phyloP scores from a whole-genome alignment of 2,888 invertebrate species.

The Dolichomitus sp. region DNA sequence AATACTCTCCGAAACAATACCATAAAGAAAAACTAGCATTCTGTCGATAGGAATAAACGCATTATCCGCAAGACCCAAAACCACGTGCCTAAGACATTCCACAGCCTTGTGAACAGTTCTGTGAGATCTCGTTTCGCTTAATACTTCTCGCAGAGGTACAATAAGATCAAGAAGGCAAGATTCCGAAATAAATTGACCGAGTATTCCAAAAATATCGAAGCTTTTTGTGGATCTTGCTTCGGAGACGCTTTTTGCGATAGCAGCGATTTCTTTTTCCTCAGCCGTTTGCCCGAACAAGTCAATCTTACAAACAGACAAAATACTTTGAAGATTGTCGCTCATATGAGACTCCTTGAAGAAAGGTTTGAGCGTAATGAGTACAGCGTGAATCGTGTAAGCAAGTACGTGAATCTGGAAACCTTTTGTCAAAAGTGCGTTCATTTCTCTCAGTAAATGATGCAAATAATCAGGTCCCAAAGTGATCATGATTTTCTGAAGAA shows the following conservation, averaged over 20 bases:
- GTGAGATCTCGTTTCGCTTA: slow-evolving; percentile 92
- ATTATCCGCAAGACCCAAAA: slow-evolving; percentile 94
- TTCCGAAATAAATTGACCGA: slow-evolving; percentile 93
- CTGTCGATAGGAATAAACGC: slow-evolving; percentile 91
- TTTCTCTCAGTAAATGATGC: slow-evolving; percentile 92
- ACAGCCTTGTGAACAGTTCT: slow-evolving; percentile 93
- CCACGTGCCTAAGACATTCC: slow-evolving; percentile 93
- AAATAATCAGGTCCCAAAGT: slow-evolving; percentile 95
- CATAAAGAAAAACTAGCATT: slow-evolving; percentile 93
- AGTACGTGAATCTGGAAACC: slow-evolving; percentile 98
- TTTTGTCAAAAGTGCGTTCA: slow-evolving; percentile 92
- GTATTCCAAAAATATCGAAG: slow-evolving; percentile 93
- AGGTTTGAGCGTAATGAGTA: slow-evolving; percentile 91
- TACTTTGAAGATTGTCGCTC: slow-evolving; percentile 92
- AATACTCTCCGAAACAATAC: slow-evolving; percentile 93
- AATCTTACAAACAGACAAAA: slow-evolving; percentile 93
- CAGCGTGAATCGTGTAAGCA: slow-evolving; percentile 94
- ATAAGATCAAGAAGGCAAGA: slow-evolving; percentile 92
- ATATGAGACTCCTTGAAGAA: slow-evolving; percentile 92
- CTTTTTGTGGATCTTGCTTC: slow-evolving; percentile 96
- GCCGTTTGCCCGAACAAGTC: slow-evolving; percentile 96
- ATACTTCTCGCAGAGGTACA: slow-evolving; percentile 93
- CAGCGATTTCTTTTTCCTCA: slow-evolving; percentile 97
- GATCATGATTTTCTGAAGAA: slow-evolving; percentile 96
- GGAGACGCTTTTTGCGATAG: slow-evolving; percentile 93